A percentile compares a stretch with the other conserved stretches of the same genome.
Evolutionary conservation across 2,113 vertebrate genomes (phyloP).

Genomic region (Typhlomys cinereus): DNA sequence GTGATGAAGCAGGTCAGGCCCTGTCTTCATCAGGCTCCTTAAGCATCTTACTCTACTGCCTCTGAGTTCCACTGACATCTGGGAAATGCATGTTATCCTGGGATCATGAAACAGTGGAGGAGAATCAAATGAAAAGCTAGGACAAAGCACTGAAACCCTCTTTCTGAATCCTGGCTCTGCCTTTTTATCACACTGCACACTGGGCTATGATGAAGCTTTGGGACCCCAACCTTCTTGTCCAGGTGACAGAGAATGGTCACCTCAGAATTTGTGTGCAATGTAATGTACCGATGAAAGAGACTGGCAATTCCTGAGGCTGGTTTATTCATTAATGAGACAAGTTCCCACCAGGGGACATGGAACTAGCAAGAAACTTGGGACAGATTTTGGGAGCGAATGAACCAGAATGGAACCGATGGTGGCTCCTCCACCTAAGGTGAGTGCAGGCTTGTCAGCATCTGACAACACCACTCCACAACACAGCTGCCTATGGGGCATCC

Average conservation of each 20-base stretch:
- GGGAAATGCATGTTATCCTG: not conserved
- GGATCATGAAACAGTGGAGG: not conserved
- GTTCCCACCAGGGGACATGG: constrained; percentile 83
- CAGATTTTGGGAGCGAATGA: not conserved
- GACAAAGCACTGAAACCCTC: not conserved
- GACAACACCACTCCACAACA: no score
- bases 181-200: not conserved
- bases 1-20: not conserved
- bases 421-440: not conserved
- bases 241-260: no score
- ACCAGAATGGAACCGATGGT: not conserved
- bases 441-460: no score
- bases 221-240: not conserved
- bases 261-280: not conserved
- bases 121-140: no score
- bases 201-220: not conserved
- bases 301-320: not conserved
- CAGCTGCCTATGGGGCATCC: no score
- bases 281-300: not conserved
- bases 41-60: not conserved
- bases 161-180: not conserved
- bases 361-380: constrained; percentile 68
- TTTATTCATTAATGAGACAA: not conserved
- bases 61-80: not conserved
- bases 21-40: not conserved